These are phyloP conservation scores for Merops nubicus DNA, from an alignment of 2,113 vertebrate genomes.

Conservation along the genomic window DNA sequence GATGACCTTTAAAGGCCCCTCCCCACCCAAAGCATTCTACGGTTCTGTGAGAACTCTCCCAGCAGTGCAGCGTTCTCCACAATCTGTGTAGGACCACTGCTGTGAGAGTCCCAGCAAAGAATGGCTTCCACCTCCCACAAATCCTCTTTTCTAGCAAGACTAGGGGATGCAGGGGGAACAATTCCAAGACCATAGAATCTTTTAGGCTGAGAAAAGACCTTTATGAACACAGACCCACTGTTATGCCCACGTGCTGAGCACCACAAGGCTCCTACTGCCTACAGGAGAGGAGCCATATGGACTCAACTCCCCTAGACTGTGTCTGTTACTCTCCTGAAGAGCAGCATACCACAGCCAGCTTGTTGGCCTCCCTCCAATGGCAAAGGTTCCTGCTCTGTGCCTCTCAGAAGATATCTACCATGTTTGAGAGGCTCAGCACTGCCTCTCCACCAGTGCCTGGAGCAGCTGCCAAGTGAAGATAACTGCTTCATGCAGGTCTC, in stretches of 20 bases:
- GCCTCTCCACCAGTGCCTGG: not conserved
- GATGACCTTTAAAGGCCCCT: not conserved
- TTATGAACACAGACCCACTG: rapidly evolving
- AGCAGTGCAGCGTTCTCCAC: not conserved
- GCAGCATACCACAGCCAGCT: rapidly evolving
- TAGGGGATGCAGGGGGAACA: not conserved
- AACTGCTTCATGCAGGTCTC: not conserved
- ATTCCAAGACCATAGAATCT: not conserved
- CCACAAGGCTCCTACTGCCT: not conserved
- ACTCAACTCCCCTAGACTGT: not conserved
- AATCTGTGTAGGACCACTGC: not conserved
- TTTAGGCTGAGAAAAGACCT: not conserved
- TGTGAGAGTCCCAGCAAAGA: not conserved
- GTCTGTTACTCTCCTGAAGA: not conserved
- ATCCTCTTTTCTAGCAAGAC: not conserved
- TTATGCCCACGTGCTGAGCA: not conserved
- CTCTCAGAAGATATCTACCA: not conserved
- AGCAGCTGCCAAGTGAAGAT: constrained; percentile 8
- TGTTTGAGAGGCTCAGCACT: rapidly evolving
- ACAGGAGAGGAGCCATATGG: rapidly evolving
- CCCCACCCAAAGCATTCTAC: not conserved
- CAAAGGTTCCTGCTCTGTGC: not conserved
- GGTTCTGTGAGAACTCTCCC: not conserved
- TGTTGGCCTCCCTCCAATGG: not conserved
- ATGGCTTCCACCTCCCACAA: not conserved